Evolutionary conservation across 2,888 invertebrate genomes (phyloP), one percentile per base, ranked within the genome.

Genomic region (Drosophila rubida): DNA sequence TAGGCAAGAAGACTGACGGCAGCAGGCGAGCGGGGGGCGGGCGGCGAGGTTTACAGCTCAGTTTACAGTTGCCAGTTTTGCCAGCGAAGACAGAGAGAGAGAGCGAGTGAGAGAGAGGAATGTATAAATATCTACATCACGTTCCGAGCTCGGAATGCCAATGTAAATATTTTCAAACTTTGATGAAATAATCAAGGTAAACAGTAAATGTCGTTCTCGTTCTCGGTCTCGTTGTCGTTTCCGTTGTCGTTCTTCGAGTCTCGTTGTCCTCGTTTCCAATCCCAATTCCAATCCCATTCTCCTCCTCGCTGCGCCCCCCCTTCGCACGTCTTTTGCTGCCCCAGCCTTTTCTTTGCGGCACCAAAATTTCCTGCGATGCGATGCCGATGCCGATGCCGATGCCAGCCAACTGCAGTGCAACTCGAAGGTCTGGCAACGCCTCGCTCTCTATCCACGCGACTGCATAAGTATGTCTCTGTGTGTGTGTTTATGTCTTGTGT

Each of bases 71-170:
- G 62, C 61, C 61, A 48, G 41, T n/a, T 37, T 13, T 37, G 37
- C 39, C 37, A 45, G 25, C 16, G 27, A 32, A 23, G 35, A 8
- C 7, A 27, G 23, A 37, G 30, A 13, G 14, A 22, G 3, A 22
- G 39, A 9, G 7, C 8, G 11, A 14, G 41, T 11, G 14, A 19
- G n/a, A 32, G n/a, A 42, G 49, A 13, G 75, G 63, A 78, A 87
- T 87, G 76, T 87, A 82, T 87, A 82, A 82, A 82, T 82, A 82
- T 82, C 82, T 87, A 82, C 82, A 82, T 82, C 82, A 82, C 82
- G 82, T 82, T 85, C 86, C 82, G 60, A 81, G 87, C 87, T 81
- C 83, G 74, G 82, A 82, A 82, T 82, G 82, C 82, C 82, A 82
- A 82, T 82, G 82, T 82, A 82, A 82, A 82, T 82, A 82, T 82